Evolutionary conservation across 2,113 vertebrate genomes (phyloP), one percentile per base, ranked within the genome.

Genomic region (Gila orcuttii): DNA sequence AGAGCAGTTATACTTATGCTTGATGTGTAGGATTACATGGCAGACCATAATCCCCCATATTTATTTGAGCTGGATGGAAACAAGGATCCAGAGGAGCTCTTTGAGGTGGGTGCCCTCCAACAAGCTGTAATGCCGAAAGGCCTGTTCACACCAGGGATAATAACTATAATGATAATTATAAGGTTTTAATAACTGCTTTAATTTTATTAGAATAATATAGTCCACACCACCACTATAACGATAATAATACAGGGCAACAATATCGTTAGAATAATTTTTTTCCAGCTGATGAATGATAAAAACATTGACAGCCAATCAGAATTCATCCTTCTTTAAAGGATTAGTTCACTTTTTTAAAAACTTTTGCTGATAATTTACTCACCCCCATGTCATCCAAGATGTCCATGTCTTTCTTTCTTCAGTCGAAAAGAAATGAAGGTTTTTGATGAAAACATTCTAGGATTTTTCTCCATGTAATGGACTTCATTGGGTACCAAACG

Each of bases 61-160:
- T 89, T 96, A 71, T 93, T 99, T 90, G 97, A 99, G 86, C 89
- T 99, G 59, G 95, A 99, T 92, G 98, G 97, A 93, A 96, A 94
- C 89, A 95, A 93, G 60, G 78, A 92, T 69, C 89, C 93, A 75
- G 94, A 96, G 19, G 93, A 95, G 31, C 92, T 97, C 50, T 93
- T 96, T 86, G 45, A 50, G 59, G 98, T 98, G 91, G 94, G 93
- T 89, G 31, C 83, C 8, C 13, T 8, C 28, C 17, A 17, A 86
- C 60, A 73, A 47, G 39, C 7, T 79, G 21, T 57, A 45, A 33
- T 77, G 31, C 50, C 15, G 5, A 52, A 19, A 52, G 15, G 45
- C 57, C 6, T 28, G 60, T 62, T 62, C 60, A 11, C 11, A 69
- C 17, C 33, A 69, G 36, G 66, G 23, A 73, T 2, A 2, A 8